Conservation (phyloP, 2,888 invertebrate genomes). For the Laspeyria flexula region DNA sequence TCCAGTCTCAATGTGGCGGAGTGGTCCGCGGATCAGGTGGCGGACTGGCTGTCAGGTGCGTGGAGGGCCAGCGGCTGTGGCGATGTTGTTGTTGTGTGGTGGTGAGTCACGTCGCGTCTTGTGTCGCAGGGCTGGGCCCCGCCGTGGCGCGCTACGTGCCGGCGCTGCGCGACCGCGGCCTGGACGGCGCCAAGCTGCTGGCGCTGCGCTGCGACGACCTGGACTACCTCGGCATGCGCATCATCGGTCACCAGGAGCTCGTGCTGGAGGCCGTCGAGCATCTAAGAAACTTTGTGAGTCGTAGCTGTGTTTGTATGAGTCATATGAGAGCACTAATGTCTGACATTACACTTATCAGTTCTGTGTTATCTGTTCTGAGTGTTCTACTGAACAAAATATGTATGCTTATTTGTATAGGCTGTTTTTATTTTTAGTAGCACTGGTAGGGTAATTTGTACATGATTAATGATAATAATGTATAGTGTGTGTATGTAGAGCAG, state of each 20-base stretch:
- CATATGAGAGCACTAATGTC: slow-evolving; percentile 23
- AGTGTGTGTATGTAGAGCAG: slow-evolving; percentile 5
- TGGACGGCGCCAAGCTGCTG: slow-evolving; percentile 93
- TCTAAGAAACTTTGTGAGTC: slow-evolving; percentile 93
- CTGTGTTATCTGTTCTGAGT: slow-evolving; percentile 38
- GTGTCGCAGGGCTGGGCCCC: slow-evolving; percentile 90
- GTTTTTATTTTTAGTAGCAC: slow-evolving; percentile 31
- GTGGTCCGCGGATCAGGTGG: slow-evolving; percentile 96
- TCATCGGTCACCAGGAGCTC: slow-evolving; percentile 97
- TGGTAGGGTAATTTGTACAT: slow-evolving; percentile 20
- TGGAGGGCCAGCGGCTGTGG: slow-evolving; percentile 7
- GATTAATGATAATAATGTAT: slow-evolving; percentile 5
- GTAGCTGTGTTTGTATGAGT: slow-evolving; percentile 28
- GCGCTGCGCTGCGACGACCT: slow-evolving; percentile 95
- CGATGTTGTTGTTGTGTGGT: slow-evolving; percentile 21
- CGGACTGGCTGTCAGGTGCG: slow-evolving; percentile 95
- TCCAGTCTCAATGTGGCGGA: slow-evolving; percentile 89
- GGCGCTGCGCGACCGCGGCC: slow-evolving; percentile 91
- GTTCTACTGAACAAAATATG: slow-evolving; percentile 27
- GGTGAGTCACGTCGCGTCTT: slow-evolving; percentile 53
- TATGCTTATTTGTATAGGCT: slow-evolving; percentile 18
- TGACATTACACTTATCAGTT: slow-evolving; percentile 37
- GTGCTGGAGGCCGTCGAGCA: slow-evolving; percentile 97
- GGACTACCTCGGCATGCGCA: slow-evolving; percentile 93
- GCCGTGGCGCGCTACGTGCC: slow-evolving; percentile 92